Conservation (phyloP, 2,113 vertebrate species). For the Cryptomyrus ogoouensis region DNA sequence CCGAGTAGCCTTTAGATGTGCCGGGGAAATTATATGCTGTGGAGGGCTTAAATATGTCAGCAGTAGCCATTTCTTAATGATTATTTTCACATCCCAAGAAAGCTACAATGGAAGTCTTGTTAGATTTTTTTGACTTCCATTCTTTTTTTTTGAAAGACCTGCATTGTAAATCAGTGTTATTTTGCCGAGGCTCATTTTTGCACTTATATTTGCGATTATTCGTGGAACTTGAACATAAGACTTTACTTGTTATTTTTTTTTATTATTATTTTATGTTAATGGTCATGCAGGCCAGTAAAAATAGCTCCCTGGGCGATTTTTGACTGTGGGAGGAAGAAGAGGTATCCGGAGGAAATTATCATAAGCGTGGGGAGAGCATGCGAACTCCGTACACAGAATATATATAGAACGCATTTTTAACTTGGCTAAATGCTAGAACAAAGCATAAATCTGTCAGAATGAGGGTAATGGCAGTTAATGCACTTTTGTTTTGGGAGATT, state of each 20-base stretch:
- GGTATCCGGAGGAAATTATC: background rate
- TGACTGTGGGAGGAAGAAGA: background rate
- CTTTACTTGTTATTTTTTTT: background rate
- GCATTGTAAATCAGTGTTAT: background rate
- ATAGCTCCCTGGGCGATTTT: background rate
- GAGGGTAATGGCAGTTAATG: background rate
- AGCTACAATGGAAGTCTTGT: background rate
- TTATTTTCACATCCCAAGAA: background rate
- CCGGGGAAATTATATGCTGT: background rate
- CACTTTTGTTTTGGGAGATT: background rate
- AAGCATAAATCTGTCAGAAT: background rate
- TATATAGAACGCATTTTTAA: background rate
- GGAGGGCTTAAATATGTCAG: background rate
- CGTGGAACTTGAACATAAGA: background rate
- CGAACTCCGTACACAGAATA: background rate
- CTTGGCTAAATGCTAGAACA: background rate
- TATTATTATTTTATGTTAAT: background rate
- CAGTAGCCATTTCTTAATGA: background rate
- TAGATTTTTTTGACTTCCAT: background rate
- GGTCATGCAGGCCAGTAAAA: background rate
- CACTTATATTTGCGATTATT: background rate
- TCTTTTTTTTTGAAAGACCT: background rate
- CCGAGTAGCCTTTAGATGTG: background rate
- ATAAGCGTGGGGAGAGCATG: background rate
- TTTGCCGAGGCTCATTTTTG: background rate